Percentiles rank a stretch among this genome's conserved stretches.
phyloP scores from a whole-genome alignment of 2,113 vertebrate genomes.

The Donacobius atricapilla region DNA sequence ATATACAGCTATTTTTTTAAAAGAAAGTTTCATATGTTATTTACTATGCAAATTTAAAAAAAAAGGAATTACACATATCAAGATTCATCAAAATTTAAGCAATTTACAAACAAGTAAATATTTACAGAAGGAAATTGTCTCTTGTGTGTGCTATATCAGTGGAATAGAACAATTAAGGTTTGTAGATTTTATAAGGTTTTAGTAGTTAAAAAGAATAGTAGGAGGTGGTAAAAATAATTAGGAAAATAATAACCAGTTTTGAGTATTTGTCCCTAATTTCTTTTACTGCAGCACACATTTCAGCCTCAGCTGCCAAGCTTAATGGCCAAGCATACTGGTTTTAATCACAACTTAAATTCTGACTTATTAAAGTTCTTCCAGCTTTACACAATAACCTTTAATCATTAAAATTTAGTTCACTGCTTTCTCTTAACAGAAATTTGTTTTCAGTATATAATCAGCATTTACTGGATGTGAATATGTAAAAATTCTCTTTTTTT shows the following conservation, averaged over 20 bases:
- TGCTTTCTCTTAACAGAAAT: neutral
- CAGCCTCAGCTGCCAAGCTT: neutral
- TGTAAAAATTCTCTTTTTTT: neutral
- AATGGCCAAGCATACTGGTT: neutral
- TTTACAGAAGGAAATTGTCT: neutral
- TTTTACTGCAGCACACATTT: neutral
- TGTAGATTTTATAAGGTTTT: neutral
- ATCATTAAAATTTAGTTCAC: neutral
- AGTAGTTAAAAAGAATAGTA: neutral
- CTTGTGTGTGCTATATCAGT: neutral
- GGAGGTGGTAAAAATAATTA: conserved; percentile 9
- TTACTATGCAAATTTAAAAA: neutral
- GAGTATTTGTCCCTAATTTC: neutral
- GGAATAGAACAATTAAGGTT: neutral
- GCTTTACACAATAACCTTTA: neutral
- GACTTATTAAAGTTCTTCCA: conserved; percentile 8
- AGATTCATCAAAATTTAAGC: neutral
- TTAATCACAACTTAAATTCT: conserved; percentile 33
- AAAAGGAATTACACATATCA: neutral
- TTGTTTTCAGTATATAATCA: neutral
- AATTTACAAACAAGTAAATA: neutral
- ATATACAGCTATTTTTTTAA: neutral
- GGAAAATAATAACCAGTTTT: neutral
- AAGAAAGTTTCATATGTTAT: neutral
- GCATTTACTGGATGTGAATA: neutral